Base-by-base conservation (phyloP, 2,113 vertebrate species). In the Rousettus leschenaultii region DNA sequence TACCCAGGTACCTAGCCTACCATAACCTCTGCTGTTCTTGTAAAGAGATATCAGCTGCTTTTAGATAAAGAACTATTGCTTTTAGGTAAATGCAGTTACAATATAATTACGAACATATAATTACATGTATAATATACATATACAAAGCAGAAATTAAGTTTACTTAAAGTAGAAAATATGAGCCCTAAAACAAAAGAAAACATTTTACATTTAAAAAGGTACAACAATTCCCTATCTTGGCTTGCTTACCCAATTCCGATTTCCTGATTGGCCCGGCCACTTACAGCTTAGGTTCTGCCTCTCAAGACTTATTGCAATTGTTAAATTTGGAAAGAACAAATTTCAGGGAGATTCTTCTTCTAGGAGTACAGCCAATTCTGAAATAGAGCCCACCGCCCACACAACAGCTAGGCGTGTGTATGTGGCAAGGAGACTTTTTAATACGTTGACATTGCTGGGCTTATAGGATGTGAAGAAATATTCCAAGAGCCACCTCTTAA, bases 241-340 rank as follows among this genome's bases (percentile, higher is more conserved):
- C 51, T 93, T 96, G 53, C 13, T 61, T 57, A 33, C 53, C 35
- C 61, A 45, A 1, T 94, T 65, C 55, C 12, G 75, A 11, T 77
- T 43, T 94, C 53, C 78, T 59, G 15, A 24, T 3, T 53, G 30
- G 13, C 7, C 11, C 2, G 1, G 22, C 10, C 71, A 84, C 51
- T 59, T 24, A 63, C 14, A 86, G 21, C 74, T 66, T 53, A 45
- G n/a, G 13, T 28, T 85, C 80, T 70, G 48, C 57, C 33, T 85
- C 26, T 91, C 28, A 0, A 15, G 30, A 45, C 35, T 68, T 53
- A 78, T 70, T 80, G 57, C 51, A 65, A 5, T 40, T 28, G 68
- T 33, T 65, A 45, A 59, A 63, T 53, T 38, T 45, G 61, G 51
- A 96, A 95, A 91, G 45, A 91, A 65, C 5, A 80, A 38, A 53